A percentile compares a stretch with the other conserved stretches of the same genome.
Conservation (phyloP, 2,888 invertebrate species). For the Tinea pellionella region DNA sequence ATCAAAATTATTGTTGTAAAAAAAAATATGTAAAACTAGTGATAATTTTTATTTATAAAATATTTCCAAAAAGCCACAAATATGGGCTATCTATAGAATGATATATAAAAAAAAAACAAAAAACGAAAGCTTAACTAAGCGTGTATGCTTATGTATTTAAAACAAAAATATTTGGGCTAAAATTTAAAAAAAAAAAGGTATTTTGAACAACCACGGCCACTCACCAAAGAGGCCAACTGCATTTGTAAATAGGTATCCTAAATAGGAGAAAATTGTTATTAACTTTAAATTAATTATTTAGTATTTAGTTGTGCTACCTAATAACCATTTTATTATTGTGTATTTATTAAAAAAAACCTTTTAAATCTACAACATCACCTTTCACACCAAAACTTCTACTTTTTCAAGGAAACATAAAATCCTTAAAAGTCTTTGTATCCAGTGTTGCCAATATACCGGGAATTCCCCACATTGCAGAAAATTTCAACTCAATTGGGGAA, state of each 20-base stretch:
- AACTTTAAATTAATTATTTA: background rate
- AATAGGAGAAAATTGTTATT: slow-evolving; percentile 47
- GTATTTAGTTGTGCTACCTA: background rate
- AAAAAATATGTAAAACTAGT: background rate
- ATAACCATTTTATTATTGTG: background rate
- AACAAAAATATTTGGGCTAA: background rate
- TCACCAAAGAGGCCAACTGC: slow-evolving; percentile 67
- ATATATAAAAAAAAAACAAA: background rate
- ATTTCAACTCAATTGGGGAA: too few species aligned
- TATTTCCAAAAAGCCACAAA: too few species aligned
- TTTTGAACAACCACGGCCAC: slow-evolving; percentile 31
- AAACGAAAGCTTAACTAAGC: background rate
- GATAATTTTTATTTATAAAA: background rate
- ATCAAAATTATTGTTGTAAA: background rate
- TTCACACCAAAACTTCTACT: too few species aligned
- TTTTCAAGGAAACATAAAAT: too few species aligned
- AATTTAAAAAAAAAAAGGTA: background rate
- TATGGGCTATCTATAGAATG: too few species aligned
- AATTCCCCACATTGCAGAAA: too few species aligned
- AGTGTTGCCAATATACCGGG: too few species aligned
- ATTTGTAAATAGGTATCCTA: slow-evolving; percentile 66
- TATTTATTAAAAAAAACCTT: too few species aligned
- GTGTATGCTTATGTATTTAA: background rate
- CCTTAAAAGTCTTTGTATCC: too few species aligned
- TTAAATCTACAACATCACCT: too few species aligned